Evolutionary conservation across 2,113 vertebrate species (phyloP), one percentile per base, ranked within the genome.

Genomic region (Trogon surrucura): DNA sequence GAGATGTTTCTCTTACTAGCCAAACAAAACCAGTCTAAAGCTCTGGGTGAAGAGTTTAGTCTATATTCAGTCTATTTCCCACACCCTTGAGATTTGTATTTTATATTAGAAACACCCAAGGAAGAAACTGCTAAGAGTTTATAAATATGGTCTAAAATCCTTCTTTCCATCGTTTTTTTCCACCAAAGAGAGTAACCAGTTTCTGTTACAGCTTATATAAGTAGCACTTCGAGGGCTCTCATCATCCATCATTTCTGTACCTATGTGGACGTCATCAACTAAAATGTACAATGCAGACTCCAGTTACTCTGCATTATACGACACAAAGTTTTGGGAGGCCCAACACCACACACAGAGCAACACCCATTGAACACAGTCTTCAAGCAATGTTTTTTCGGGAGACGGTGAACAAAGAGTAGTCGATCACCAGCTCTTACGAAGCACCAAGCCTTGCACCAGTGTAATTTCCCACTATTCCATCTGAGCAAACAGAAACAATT

Each of bases 1-100:
- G 3, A 26, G 1, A 2, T 0, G 5, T 21, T 41, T 66, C 16
- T 41, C 16, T 36, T 16, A n/a, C 9, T 44, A 85, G 26, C 7
- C 38, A 64, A 81, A 48, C 15, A 61, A 70, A 62, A 70, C 5
- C 18, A 53, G 16, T 53, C 0, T 34, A 3, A 14, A 84, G 60
- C 10, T 34, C n/a, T 5, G 38, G 20, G 11, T 23, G 6, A 73
- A 41, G n/a, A 22, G 5, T 38, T 45, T 19, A 26, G 16, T 45
- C 48, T 14, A 6, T 7, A 44, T 2, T 15, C 30, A 47, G 12
- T 30, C 32, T 17, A 2, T 25, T 50, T 58, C 11, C 30, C 38
- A 17, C 48, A 47, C 41, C 61, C 44, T 29, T 30, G 65, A 32
- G 14, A 34, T 5, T 27, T 16, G 5, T 48, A 30, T 5, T 36